These are phyloP conservation scores for Peromyscus aztecus DNA, from an alignment of 2,797 vertebrate species.

Conservation along the genomic window DNA sequence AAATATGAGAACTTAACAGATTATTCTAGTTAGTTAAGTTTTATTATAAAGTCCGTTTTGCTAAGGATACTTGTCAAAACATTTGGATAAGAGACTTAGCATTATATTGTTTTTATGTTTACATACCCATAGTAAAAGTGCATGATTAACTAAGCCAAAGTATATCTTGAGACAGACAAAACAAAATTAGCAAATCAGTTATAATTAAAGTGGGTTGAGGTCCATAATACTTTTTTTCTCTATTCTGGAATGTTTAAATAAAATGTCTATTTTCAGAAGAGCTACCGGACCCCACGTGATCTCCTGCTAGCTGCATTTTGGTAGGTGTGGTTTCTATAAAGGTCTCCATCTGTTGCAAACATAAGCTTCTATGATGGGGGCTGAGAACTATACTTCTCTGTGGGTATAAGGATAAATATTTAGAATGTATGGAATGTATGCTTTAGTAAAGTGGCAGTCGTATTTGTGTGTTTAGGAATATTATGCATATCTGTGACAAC, in stretches of 20 bases:
- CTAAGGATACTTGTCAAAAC: not conserved
- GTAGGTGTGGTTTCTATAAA: not conserved
- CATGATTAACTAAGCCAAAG: not conserved
- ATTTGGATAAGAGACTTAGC: not conserved
- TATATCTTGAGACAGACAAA: not conserved
- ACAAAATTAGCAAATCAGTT: constrained; percentile 15
- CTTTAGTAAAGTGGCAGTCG: not conserved
- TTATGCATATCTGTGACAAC: not conserved
- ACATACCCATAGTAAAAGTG: not conserved
- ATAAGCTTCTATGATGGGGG: too few species aligned
- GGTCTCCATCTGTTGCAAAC: not conserved
- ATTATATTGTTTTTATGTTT: constrained; percentile 37
- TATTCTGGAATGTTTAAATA: constrained; percentile 39
- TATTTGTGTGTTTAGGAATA: not conserved
- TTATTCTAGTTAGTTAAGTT: constrained; percentile 14
- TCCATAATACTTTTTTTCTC: not conserved
- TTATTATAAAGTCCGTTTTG: not conserved
- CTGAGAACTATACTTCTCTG: not conserved
- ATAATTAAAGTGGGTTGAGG: not conserved
- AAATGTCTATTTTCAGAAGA: not conserved
- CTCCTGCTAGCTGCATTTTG: not conserved
- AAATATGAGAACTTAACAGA: constrained; percentile 34
- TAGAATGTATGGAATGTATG: not conserved
- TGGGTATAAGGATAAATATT: not conserved
- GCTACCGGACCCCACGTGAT: not conserved